Conservation (phyloP, 2,888 invertebrate species). For the Carcina quercana region DNA sequence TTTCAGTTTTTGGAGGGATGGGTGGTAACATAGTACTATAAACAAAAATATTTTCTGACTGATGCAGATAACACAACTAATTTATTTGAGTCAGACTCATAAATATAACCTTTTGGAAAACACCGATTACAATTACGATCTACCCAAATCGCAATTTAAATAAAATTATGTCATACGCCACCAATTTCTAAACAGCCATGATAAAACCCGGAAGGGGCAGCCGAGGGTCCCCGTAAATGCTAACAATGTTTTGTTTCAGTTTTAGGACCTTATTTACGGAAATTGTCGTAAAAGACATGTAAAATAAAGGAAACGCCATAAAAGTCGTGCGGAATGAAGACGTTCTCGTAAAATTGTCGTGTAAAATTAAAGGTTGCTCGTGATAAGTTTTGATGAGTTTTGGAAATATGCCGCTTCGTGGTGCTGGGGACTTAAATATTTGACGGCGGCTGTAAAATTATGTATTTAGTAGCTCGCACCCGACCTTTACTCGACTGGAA, state of each 20-base stretch:
- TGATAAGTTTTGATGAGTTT: slow-evolving; percentile 12
- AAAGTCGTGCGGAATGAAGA: slow-evolving; percentile 5
- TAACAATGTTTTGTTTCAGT: slow-evolving; percentile 6
- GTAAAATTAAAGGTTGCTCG: slow-evolving; percentile 3
- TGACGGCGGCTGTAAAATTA: no score
- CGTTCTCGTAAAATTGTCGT: slow-evolving; percentile 3
- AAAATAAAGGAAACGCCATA: slow-evolving; percentile 8
- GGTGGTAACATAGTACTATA: no score
- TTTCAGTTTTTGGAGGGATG: not conserved
- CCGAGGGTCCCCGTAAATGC: not conserved
- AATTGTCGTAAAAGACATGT: slow-evolving; percentile 8
- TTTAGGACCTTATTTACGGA: slow-evolving; percentile 3
- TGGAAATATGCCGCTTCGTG: not conserved
- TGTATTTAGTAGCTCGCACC: no score
- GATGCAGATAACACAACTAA: no score
- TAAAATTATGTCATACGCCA: slow-evolving; percentile 40
- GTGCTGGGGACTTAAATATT: no score
- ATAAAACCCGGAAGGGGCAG: slow-evolving; percentile 22
- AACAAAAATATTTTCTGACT: no score
- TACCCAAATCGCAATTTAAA: slow-evolving; percentile 32
- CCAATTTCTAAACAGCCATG: slow-evolving; percentile 27
- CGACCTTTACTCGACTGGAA: no score
- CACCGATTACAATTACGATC: no score
- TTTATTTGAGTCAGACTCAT: no score
- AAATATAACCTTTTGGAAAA: no score